phyloP scores from a whole-genome alignment of 2,113 vertebrate species.

The Bujurquina vittata region DNA sequence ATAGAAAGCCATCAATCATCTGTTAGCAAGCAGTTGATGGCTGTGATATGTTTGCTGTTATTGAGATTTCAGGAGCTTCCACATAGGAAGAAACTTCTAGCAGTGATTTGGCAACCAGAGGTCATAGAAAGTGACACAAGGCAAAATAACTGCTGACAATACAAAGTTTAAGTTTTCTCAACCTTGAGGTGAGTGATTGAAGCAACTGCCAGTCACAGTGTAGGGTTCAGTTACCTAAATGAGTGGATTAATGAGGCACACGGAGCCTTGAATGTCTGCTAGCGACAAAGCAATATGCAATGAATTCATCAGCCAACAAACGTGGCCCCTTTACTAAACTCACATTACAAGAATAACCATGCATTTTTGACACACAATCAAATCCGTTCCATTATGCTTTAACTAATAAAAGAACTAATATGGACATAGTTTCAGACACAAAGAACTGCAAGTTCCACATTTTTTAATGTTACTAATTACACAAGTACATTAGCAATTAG shows the following conservation, averaged over 20 bases:
- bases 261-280: not conserved
- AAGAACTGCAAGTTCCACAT: not conserved
- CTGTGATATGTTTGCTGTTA: not conserved
- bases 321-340: not conserved
- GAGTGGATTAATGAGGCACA: not conserved
- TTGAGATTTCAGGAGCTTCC: not conserved
- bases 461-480: not conserved
- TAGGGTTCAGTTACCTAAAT: not conserved
- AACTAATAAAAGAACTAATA: too few relatives aligned
- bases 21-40: not conserved
- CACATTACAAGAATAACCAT: not conserved
- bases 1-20: not conserved
- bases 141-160: not conserved
- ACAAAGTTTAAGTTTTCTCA: not conserved
- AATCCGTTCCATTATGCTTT: too few relatives aligned
- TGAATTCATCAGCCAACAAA: too few relatives aligned
- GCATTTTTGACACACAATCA: not conserved
- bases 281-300: accelerated
- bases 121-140: not conserved
- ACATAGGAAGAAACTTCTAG: not conserved
- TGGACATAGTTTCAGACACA: not conserved
- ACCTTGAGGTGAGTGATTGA: not conserved
- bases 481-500: not conserved
- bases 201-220: not conserved
- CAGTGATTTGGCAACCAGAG: not conserved